A percentile compares a stretch with the other conserved stretches of the same genome.
These are phyloP conservation scores for Cynopterus brachyotis DNA, from an alignment of 2,113 vertebrate genomes.

Conservation along the genomic window DNA sequence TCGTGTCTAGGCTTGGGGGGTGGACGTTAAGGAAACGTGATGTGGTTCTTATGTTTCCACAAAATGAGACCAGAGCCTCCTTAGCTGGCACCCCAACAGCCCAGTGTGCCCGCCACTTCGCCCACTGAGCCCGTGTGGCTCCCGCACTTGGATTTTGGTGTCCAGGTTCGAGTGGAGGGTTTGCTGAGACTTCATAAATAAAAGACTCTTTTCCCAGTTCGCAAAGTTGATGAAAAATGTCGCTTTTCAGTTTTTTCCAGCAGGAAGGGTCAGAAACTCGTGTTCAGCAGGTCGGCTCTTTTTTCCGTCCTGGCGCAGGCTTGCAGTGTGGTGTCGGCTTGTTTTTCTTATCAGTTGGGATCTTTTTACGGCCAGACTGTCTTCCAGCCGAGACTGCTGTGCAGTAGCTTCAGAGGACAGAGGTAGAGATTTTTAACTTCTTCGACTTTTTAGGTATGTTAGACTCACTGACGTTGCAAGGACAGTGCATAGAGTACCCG, in stretches of 20 bases:
- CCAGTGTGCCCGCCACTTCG: accelerated
- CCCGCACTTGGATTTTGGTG: not conserved
- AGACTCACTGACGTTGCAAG: not conserved
- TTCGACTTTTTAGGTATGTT: not conserved
- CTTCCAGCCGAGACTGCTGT: not conserved
- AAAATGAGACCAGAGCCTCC: not conserved
- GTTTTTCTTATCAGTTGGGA: not conserved
- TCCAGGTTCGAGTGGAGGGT: not conserved
- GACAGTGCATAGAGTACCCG: not conserved
- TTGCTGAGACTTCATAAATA: not conserved
- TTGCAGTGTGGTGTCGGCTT: not conserved
- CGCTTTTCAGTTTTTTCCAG: not conserved
- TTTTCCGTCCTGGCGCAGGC: not conserved
- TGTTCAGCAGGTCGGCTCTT: not conserved
- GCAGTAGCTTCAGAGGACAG: not conserved
- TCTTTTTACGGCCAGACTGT: not conserved
- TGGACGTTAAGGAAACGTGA: not conserved
- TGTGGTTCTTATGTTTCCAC: not conserved
- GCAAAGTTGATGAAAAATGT: not conserved
- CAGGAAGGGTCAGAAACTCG: not conserved
- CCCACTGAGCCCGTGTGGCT: accelerated
- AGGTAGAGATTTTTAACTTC: not conserved
- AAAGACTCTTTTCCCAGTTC: not conserved
- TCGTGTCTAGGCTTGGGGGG: not conserved
- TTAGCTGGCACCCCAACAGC: not conserved